Conservation (phyloP, 2,888 invertebrate species). For the Baccha elongata region DNA sequence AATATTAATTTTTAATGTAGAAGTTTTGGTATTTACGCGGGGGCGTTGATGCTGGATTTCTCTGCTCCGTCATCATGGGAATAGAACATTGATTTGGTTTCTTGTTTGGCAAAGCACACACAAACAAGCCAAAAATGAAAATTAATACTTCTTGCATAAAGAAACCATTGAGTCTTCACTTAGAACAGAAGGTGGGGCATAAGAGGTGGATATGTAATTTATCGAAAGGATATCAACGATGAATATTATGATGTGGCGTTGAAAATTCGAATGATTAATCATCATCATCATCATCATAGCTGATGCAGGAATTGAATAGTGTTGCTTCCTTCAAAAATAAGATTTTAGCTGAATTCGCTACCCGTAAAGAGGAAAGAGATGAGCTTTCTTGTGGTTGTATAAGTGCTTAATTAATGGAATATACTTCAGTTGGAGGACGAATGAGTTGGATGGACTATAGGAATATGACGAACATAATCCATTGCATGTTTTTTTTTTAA, state of each 20-base stretch:
- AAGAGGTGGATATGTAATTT: conserved; percentile 49
- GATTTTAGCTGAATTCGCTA: not conserved
- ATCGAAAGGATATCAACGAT: conserved; percentile 67
- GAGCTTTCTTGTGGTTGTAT: conserved; percentile 28
- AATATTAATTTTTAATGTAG: conserved; percentile 75
- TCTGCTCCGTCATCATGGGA: conserved; percentile 55
- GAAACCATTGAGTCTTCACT: conserved; percentile 11
- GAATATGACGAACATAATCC: too few species aligned
- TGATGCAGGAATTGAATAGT: conserved; percentile 3
- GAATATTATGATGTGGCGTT: conserved; percentile 64
- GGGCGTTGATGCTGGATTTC: conserved; percentile 3
- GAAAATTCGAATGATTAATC: conserved; percentile 69
- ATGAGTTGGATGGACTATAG: not conserved
- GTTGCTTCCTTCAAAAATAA: conserved; percentile 28
- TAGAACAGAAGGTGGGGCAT: not conserved
- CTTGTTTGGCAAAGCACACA: conserved; percentile 34
- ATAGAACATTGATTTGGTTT: conserved; percentile 42
- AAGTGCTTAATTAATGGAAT: conserved; percentile 66
- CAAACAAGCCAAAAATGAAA: conserved; percentile 50
- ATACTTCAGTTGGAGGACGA: conserved; percentile 49
- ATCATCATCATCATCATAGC: not conserved
- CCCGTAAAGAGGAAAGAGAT: not conserved
- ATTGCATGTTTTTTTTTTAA: too few species aligned
- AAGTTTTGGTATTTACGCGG: conserved; percentile 53
- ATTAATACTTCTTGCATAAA: conserved; percentile 45